Base-by-base conservation (phyloP, 2,797 vertebrate species). In the Gobio occitaniae region DNA sequence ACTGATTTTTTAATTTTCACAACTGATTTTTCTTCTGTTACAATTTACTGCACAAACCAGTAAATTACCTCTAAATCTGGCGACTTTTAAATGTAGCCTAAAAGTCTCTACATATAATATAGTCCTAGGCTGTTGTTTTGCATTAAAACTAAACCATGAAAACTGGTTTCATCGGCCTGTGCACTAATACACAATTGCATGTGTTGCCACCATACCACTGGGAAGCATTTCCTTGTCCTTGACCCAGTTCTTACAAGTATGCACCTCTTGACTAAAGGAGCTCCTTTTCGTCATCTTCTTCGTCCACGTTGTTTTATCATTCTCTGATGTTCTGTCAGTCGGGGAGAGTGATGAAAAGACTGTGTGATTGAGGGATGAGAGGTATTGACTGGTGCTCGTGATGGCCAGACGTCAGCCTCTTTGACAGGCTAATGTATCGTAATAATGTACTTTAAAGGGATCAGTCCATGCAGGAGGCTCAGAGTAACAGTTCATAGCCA, bases 311-410 rank as follows among this genome's bases (percentile, higher is more conserved):
- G n/a, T 87, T 89, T 78, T 80, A 78, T 84, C 47, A 29, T 80
- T 77, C 65, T 86, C 74, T 52, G 65, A 48, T 84, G 44, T 77
- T 78, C 80, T 82, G 32, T 86, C 80, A 75, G 48, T 84, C 44
- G 47, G 59, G 63, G n/a, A 84, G 38, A 12, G 76, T 70, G 80
- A 89, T 72, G 71, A 83, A 89, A 88, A 86, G 69, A 71, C 32
- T 12, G 78, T 16, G 48, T 59, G 82, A 84, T 63, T 77, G 78
- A 84, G 84, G 52, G 82, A 83, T 65, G 82, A 77, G 47, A 59
- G 47, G 50, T 80, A 63, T 78, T 85, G 85, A 84, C 74, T 29
- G 72, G 48, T 75, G 77, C 54, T 75, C 9, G 19, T 84, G 68
- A 75, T 70, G 29, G 75, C 69, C 17, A 52, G n/a, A 82, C 10